Evolutionary conservation across 2,113 vertebrate species (phyloP), one percentile per base, ranked within the genome.

Genomic region (Holacanthus passer): DNA sequence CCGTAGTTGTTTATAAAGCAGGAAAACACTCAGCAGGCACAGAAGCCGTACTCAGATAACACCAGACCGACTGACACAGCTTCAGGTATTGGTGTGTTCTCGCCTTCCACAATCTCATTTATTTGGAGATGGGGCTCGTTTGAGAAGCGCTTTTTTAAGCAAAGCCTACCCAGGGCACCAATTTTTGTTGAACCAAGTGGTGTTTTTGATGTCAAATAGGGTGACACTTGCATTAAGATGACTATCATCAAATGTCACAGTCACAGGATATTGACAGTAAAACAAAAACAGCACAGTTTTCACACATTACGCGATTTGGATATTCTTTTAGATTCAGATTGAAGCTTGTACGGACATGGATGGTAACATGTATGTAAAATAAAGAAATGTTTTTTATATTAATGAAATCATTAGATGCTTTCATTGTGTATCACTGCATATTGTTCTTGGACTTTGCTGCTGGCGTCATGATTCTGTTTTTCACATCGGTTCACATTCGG

Each of bases 181-280:
- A 37, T 50, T 59, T 70, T 35, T 14, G 43, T 19, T 50, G 50
- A 41, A 80, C 24, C 59, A 75, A n/a, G 31, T 70, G 50, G 59
- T 81, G 65, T 53, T 72, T 74, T 73, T 59, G 10, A 60, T 66
- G 59, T 66, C 66, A 76, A 60, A 72, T 20, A 37, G 32, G 24
- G 29, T 37, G 66, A 81, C 59, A 45, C 50, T 74, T 73, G 55
- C 24, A 62, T 79, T 67, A 27, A 52, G 72, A 60, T 50, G 55
- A 59, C 71, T 24, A 65, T 58, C 67, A 50, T 48, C 27, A 41
- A 29, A 47, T n/a, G 35, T 16, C 24, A 56, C 41, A 52, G 32
- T 70, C 35, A 14, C 65, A 63, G 55, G 16, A 35, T 17, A 22
- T 24, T 48, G 70, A 48, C 69, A 31, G 35, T 32, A 50, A 27